These are phyloP conservation scores for Andricus quercusramuli DNA, from an alignment of 2,888 invertebrate genomes.

Conservation along the genomic window DNA sequence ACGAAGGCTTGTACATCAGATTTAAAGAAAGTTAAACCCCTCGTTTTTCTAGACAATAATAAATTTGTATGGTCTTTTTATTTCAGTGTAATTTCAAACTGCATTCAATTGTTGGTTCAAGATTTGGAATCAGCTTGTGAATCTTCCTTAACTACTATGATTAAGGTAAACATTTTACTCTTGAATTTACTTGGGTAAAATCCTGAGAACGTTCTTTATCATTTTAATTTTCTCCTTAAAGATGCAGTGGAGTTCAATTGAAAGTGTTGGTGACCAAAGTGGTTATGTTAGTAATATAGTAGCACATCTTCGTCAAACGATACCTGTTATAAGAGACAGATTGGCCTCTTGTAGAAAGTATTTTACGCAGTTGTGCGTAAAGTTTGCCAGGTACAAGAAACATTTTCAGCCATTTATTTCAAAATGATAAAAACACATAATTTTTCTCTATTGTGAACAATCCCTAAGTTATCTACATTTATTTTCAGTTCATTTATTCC, in stretches of 20 bases:
- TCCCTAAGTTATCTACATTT: slow-evolving; percentile 73
- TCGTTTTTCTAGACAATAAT: slow-evolving; percentile 32
- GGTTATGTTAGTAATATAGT: slow-evolving; percentile 95
- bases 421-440: neutral
- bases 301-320: slow-evolving; percentile 90
- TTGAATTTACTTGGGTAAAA: neutral
- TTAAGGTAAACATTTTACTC: slow-evolving; percentile 82
- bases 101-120: slow-evolving; percentile 95
- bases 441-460: neutral
- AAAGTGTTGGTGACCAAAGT: slow-evolving; percentile 98
- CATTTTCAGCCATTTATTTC: slow-evolving; percentile 26
- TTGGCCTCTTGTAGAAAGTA: slow-evolving; percentile 96
- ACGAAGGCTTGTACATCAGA: too few relatives aligned
- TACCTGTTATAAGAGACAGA: slow-evolving; percentile 94
- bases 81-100: slow-evolving; percentile 87
- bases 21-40: too few relatives aligned
- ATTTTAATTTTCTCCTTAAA: slow-evolving; percentile 67
- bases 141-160: slow-evolving; percentile 94
- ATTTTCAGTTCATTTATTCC: slow-evolving; percentile 91
- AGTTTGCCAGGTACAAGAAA: slow-evolving; percentile 89
- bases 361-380: slow-evolving; percentile 98
- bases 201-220: neutral
- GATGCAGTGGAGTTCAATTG: slow-evolving; percentile 95
- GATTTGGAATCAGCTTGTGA: slow-evolving; percentile 97
- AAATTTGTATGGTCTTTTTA: slow-evolving; percentile 47